phyloP scores from a whole-genome alignment of 1,140 invertebrate genomes.

The Diorhabda elongata region DNA sequence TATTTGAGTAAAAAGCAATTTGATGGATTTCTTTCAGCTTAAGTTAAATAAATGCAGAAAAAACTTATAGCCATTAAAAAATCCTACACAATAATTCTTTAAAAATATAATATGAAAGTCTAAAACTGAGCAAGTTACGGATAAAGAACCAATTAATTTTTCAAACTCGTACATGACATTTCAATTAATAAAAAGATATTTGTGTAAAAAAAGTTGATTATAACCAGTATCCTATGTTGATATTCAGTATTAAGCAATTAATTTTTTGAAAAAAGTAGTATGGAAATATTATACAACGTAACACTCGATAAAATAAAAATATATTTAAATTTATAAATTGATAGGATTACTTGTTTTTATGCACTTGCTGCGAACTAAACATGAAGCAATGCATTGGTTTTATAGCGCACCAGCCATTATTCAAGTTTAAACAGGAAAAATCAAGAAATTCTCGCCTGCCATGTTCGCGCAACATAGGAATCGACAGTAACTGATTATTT shows the following conservation, averaged over 20 bases:
- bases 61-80: constrained; percentile 10
- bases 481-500: constrained; percentile 7
- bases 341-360: constrained; percentile 11
- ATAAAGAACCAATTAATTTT: constrained; percentile 6
- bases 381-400: constrained; percentile 17
- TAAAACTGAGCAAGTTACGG: constrained; percentile 13
- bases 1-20: constrained; percentile 13
- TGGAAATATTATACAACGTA: background rate
- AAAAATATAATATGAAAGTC: background rate
- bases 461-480: constrained; percentile 11
- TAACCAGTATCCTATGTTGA: background rate
- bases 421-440: constrained; percentile 21
- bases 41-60: constrained; percentile 6
- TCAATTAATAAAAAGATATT: constrained; percentile 5
- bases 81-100: background rate
- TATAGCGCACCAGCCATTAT: constrained; percentile 14
- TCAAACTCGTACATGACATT: constrained; percentile 4
- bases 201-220: background rate
- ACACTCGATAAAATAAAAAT: constrained; percentile 8
- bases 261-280: background rate
- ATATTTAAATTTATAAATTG: constrained; percentile 5
- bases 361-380: constrained; percentile 9
- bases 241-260: background rate
- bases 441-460: constrained; percentile 19
- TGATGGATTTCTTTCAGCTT: background rate